Evolutionary conservation across 2,888 invertebrate genomes (phyloP), one percentile per base, ranked within the genome.

Genomic region (Apeira syringaria): DNA sequence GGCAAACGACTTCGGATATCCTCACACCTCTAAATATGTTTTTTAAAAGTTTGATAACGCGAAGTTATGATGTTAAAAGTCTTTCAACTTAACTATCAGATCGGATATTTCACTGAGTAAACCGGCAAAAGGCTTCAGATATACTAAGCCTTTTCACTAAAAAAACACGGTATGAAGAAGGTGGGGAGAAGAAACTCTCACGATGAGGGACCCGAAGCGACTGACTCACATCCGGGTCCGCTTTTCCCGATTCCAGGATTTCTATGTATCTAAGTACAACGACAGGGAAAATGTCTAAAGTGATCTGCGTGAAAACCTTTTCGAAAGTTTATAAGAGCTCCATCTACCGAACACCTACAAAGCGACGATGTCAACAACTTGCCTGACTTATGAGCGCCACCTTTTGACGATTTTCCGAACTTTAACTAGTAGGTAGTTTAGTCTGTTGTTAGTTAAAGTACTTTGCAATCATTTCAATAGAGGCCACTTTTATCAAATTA

Each of bases 161-260:
- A 13, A 18, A 31, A 29, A 28, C 38, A 28, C 40, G 32, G 29
- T 15, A 29, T 8, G 15, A 24, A 38, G 32, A 30, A 30, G 34
- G 31, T 33, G 43, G 32, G 39, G 51, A 47, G 61, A 59, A 59
- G 75, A 64, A 80, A 79, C 74, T 71, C 68, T 59, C 82, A 56
- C 79, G 62, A 50, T 65, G 80, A 74, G 67, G 57, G 77, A 74
- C 75, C 79, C 79, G 76, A 75, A 74, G 68, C 83, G 77, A 88
- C 88, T 88, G 85, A 81, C 70, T 69, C 53, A 66, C 67, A 71
- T 74, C 82, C 79, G 73, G 81, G 80, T 74, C 71, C 65, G 70
- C 68, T 81, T 81, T 83, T 74, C 79, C 77, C 73, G 67, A 76
- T 72, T 74, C 68, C 65, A 59, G 65, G 68, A 64, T 73, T 78